Evolutionary conservation across 2,888 invertebrate species (phyloP).

Genomic region (Acheta domesticus): DNA sequence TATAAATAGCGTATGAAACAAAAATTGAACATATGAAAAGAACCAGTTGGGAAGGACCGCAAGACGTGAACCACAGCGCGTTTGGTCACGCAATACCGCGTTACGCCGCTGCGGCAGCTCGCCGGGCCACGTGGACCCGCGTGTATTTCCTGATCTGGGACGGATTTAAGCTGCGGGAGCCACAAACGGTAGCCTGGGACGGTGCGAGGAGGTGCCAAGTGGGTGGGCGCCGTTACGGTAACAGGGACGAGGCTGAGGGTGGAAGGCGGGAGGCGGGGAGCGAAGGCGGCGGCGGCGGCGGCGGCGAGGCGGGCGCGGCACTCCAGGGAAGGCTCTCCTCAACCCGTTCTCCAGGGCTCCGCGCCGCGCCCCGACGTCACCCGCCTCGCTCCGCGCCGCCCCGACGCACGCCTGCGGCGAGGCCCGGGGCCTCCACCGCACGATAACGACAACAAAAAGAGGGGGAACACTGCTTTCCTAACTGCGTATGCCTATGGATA

Average conservation of each 20-base stretch:
- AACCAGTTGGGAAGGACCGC: too few species aligned
- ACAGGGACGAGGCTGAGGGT: background rate
- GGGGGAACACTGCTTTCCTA: background rate
- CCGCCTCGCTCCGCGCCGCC: too few species aligned
- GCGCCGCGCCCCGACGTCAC: background rate
- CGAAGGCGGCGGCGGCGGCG: background rate
- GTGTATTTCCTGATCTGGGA: background rate
- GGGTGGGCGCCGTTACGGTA: background rate
- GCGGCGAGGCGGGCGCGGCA: background rate
- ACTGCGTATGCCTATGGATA: background rate
- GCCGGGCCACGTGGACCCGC: background rate
- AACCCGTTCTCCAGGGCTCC: background rate
- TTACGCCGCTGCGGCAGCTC: too few species aligned
- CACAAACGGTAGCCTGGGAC: background rate
- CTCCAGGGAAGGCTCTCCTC: background rate
- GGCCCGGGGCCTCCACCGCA: background rate
- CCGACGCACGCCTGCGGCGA: background rate
- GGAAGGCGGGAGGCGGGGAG: background rate
- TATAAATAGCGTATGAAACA: too few species aligned
- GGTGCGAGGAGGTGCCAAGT: background rate
- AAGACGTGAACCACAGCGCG: too few species aligned
- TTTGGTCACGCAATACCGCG: too few species aligned
- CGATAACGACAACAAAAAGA: conserved; percentile 5
- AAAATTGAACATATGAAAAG: too few species aligned
- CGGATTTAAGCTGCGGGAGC: background rate